These are phyloP conservation scores for Drosophila pseudotalamancana DNA, from an alignment of 2,888 invertebrate species.

Conservation along the genomic window DNA sequence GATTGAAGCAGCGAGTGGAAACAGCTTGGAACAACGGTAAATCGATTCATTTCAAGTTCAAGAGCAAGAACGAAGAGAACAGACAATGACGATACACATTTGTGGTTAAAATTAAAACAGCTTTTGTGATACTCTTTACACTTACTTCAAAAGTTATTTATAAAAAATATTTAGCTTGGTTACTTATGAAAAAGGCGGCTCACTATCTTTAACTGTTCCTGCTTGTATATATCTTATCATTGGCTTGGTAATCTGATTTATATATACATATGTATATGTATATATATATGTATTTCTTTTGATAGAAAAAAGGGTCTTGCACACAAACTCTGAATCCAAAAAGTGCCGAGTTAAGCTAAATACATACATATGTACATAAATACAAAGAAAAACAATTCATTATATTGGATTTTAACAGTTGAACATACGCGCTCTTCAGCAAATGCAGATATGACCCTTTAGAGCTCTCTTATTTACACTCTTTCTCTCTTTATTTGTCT, in stretches of 20 bases:
- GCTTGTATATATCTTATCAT: slow-evolving; percentile 4
- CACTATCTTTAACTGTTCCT: no score
- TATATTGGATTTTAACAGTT: no score
- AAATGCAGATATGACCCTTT: no score
- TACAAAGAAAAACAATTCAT: no score
- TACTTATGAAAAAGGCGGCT: neutral
- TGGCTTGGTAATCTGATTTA: neutral
- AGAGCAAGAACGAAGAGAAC: slow-evolving; percentile 5
- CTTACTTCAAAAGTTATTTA: neutral
- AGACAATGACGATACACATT: neutral
- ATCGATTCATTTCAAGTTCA: slow-evolving; percentile 32
- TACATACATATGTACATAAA: no score
- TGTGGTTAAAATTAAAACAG: neutral
- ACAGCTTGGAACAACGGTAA: slow-evolving; percentile 11
- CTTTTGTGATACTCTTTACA: neutral
- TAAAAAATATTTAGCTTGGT: neutral
- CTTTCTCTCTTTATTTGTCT: neutral
- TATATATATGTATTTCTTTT: neutral
- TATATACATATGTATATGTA: neutral
- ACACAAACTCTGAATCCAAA: no score
- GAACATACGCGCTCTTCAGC: neutral
- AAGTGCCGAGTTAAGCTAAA: no score
- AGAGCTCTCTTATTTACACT: no score
- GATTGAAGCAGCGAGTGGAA: slow-evolving; percentile 10
- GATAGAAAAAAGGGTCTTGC: no score